Evolutionary conservation across 2,888 invertebrate species (phyloP).

Genomic region (Dermolepida albohirtum): DNA sequence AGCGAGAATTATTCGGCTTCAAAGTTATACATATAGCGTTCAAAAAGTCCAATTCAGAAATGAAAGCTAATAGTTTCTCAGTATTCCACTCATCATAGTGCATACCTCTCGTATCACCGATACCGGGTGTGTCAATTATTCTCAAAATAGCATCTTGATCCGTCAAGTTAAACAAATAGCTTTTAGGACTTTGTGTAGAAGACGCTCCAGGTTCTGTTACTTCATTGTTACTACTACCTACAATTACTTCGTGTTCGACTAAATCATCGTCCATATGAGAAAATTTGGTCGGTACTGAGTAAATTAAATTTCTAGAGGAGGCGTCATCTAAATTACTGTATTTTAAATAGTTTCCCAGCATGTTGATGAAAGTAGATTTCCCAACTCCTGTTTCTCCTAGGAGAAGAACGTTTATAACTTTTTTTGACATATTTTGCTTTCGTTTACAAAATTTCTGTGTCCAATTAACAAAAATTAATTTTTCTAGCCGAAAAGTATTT

Average conservation of each 20-base stretch:
- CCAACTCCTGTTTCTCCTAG: slow-evolving; percentile 60
- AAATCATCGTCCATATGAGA: slow-evolving; percentile 15
- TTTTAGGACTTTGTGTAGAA: slow-evolving; percentile 25
- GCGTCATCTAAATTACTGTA: slow-evolving; percentile 50
- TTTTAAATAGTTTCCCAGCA: slow-evolving; percentile 57
- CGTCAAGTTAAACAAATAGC: slow-evolving; percentile 19
- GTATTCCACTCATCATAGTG: slow-evolving; percentile 50
- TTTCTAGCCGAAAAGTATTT: too few relatives aligned
- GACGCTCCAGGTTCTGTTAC: slow-evolving; percentile 12
- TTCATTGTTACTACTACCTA: slow-evolving; percentile 22
- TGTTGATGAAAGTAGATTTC: slow-evolving; percentile 61
- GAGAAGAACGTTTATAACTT: slow-evolving; percentile 57
- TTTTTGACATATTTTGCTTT: slow-evolving; percentile 29
- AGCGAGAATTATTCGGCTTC: slow-evolving; percentile 55
- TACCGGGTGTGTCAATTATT: slow-evolving; percentile 60
- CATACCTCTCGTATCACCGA: slow-evolving; percentile 51
- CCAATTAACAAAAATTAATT: too few relatives aligned
- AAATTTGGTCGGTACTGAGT: slow-evolving; percentile 24
- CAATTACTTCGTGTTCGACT: slow-evolving; percentile 4
- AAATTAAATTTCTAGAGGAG: background rate
- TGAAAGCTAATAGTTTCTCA: slow-evolving; percentile 53
- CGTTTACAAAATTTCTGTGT: background rate
- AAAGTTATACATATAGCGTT: slow-evolving; percentile 59
- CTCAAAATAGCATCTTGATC: slow-evolving; percentile 46
- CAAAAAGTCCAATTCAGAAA: slow-evolving; percentile 56